Evolutionary conservation across 2,113 vertebrate species (phyloP).

Genomic region (Megaleporinus macrocephalus): DNA sequence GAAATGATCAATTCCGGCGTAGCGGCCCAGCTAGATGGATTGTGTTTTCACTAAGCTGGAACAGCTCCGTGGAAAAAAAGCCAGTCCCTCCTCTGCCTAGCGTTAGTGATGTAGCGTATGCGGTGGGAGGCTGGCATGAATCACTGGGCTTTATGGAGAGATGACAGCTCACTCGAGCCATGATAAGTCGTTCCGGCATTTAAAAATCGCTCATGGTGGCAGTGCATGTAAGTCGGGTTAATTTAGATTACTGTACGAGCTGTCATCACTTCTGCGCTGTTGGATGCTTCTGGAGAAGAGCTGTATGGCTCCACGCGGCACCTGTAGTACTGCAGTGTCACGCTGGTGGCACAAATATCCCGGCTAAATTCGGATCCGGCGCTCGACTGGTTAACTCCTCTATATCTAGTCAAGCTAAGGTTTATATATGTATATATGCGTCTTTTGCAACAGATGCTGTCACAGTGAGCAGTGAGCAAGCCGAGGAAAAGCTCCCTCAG

Average conservation of each 20-base stretch:
- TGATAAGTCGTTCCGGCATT: slow-evolving; percentile 72
- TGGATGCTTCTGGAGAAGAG: slow-evolving; percentile 61
- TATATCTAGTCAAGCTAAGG: too few relatives aligned
- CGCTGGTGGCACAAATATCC: too few relatives aligned
- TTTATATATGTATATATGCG: too few relatives aligned
- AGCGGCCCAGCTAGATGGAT: slow-evolving; percentile 1
- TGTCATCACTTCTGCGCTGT: slow-evolving; percentile 65
- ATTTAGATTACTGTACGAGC: slow-evolving; percentile 71
- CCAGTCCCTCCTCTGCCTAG: slow-evolving; percentile 39
- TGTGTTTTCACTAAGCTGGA: not conserved
- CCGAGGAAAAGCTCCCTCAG: too few relatives aligned
- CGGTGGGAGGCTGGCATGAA: slow-evolving; percentile 58
- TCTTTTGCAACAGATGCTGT: too few relatives aligned
- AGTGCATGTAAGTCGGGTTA: slow-evolving; percentile 69
- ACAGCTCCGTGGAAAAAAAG: not conserved
- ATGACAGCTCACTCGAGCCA: slow-evolving; percentile 60
- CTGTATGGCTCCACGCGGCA: too few relatives aligned
- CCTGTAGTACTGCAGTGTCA: slow-evolving; percentile 21
- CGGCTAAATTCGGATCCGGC: not conserved
- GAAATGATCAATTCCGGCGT: slow-evolving; percentile 2
- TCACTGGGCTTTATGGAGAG: slow-evolving; percentile 55
- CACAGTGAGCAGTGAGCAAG: too few relatives aligned
- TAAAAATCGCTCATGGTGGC: slow-evolving; percentile 51
- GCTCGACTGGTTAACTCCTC: too few relatives aligned
- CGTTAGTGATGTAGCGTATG: slow-evolving; percentile 37